phyloP scores from a whole-genome alignment of 2,888 invertebrate species.

The Tetragonula carbonaria region DNA sequence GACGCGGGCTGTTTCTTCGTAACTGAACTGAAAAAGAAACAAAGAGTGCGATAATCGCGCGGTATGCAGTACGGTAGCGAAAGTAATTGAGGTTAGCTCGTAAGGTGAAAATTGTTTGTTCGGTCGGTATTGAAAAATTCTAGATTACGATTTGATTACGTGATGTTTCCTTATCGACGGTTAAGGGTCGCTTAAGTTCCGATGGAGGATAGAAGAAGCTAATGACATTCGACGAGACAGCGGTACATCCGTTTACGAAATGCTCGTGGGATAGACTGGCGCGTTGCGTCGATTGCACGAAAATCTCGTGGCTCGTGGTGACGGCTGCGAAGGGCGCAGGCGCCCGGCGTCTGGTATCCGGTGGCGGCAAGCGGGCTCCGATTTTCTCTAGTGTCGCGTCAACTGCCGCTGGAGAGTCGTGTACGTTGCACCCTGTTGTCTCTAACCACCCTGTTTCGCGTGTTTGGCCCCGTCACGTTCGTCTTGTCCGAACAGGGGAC shows the following conservation, averaged over 20 bases:
- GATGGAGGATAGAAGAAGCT: neutral
- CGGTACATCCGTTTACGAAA: conserved; percentile 30
- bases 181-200: neutral
- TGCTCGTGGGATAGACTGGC: conserved; percentile 46
- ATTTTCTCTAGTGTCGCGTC: conserved; percentile 80
- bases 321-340: conserved; percentile 74
- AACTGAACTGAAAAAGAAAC: neutral
- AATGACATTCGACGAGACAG: neutral
- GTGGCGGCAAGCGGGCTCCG: conserved; percentile 76
- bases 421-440: conserved; percentile 61
- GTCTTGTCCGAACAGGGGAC: neutral
- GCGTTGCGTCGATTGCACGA: conserved; percentile 51
- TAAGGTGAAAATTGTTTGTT: neutral
- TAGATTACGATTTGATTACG: neutral
- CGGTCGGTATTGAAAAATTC: neutral
- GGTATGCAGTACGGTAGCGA: neutral
- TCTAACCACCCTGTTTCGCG: conserved; percentile 47
- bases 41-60: neutral
- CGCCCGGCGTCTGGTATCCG: conserved; percentile 74
- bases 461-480: conserved; percentile 31
- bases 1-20: neutral
- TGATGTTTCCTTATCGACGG: neutral
- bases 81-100: neutral
- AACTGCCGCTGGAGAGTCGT: conserved; percentile 78
- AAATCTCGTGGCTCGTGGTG: conserved; percentile 62